Evolutionary conservation across 2,888 invertebrate genomes (phyloP).

Genomic region (Dynastes tityus): DNA sequence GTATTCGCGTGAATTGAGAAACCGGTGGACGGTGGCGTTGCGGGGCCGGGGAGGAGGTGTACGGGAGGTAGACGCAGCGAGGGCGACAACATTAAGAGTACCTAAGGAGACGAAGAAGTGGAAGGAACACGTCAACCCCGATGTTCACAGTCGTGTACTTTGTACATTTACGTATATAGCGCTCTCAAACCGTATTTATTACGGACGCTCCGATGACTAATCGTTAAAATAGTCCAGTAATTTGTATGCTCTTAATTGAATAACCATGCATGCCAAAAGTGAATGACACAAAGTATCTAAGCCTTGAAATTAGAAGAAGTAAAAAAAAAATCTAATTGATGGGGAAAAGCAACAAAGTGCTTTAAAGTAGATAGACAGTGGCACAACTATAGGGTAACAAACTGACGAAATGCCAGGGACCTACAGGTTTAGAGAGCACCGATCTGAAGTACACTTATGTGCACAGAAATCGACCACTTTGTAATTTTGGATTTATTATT

Average conservation of each 20-base stretch:
- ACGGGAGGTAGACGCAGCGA: conserved; percentile 56
- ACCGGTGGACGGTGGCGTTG: conserved; percentile 57
- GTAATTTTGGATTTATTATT: too few relatives aligned
- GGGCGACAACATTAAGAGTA: conserved; percentile 49
- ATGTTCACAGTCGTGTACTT: conserved; percentile 30
- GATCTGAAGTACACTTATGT: too few relatives aligned
- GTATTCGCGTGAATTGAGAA: conserved; percentile 44
- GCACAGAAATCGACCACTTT: too few relatives aligned
- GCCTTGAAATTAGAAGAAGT: too few relatives aligned
- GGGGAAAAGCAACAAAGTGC: too few relatives aligned
- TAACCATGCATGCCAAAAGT: neutral
- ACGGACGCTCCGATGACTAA: conserved; percentile 28
- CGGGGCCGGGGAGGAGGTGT: conserved; percentile 55
- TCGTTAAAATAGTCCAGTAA: conserved; percentile 20
- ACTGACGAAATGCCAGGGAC: too few relatives aligned
- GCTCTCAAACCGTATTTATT: conserved; percentile 18
- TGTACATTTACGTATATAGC: conserved; percentile 26
- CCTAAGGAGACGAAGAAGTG: conserved; percentile 20
- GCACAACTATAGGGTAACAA: too few relatives aligned
- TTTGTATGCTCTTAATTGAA: conserved; percentile 6
- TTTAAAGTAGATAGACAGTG: too few relatives aligned
- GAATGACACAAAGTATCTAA: neutral
- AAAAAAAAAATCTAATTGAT: too few relatives aligned
- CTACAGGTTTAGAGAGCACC: too few relatives aligned
- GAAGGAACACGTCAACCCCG: conserved; percentile 42